Percentiles rank a stretch among this genome's conserved stretches.
These are phyloP conservation scores for Ammospiza nelsoni DNA, from an alignment of 2,113 vertebrate species.

Conservation along the genomic window DNA sequence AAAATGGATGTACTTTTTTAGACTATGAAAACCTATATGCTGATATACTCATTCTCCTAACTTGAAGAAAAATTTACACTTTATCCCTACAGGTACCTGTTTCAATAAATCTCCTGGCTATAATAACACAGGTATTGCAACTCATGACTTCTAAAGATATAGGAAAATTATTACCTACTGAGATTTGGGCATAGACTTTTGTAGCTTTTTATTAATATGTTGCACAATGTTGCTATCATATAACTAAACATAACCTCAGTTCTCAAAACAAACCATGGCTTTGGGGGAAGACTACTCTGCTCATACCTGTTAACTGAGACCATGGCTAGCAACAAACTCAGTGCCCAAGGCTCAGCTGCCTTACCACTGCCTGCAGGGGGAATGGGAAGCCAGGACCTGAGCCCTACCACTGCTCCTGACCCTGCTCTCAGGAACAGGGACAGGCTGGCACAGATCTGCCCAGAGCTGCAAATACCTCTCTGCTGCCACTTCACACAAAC, in stretches of 20 bases:
- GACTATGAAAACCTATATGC: not conserved
- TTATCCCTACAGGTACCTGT: not conserved
- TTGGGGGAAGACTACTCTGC: not conserved
- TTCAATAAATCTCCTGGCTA: not conserved
- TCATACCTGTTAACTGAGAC: not conserved
- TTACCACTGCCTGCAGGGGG: not conserved
- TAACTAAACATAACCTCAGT: not conserved
- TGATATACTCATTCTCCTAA: not conserved
- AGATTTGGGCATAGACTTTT: not conserved
- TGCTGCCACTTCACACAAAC: not conserved
- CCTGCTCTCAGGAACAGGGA: not conserved
- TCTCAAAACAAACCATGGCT: not conserved
- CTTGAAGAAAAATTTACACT: not conserved
- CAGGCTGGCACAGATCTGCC: not conserved
- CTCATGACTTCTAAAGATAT: not conserved
- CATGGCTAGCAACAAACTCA: not conserved
- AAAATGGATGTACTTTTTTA: not conserved
- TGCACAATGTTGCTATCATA: not conserved
- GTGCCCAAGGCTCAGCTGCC: not conserved
- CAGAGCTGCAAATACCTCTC: not conserved
- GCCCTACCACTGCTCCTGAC: not conserved
- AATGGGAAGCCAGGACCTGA: not conserved
- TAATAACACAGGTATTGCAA: not conserved
- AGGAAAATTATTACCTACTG: not conserved
- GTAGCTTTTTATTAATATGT: not conserved